Conservation (phyloP, 2,113 vertebrate genomes). For the Lichenostomus cassidix region DNA sequence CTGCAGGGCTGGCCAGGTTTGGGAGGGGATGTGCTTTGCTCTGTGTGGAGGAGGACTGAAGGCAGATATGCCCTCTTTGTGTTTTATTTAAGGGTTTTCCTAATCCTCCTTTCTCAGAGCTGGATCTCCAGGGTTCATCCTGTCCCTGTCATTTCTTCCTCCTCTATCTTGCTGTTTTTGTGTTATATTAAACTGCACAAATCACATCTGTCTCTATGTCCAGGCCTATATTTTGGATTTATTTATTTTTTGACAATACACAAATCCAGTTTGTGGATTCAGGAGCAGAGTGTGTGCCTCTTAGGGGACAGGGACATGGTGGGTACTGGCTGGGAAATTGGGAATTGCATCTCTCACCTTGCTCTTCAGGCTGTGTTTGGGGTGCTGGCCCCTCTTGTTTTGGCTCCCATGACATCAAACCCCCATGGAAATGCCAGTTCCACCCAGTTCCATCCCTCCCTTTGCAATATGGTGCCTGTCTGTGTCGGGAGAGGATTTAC, state of each 20-base stretch:
- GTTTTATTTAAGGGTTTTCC: neutral
- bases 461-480: neutral
- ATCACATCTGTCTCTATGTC: neutral
- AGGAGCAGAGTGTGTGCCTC: neutral
- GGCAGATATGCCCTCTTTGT: neutral
- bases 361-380: conserved; percentile 29
- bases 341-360: rapidly evolving
- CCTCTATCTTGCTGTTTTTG: neutral
- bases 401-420: conserved; percentile 18
- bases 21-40: neutral
- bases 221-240: neutral
- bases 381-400: conserved; percentile 33
- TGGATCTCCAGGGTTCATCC: neutral
- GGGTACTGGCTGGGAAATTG: neutral
- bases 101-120: neutral
- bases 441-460: neutral
- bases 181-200: neutral
- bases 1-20: neutral
- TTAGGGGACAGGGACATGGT: rapidly evolving
- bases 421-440: neutral
- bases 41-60: neutral
- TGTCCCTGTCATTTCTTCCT: neutral
- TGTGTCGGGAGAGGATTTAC: neutral
- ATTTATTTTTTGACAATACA: neutral
- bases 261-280: neutral